A percentile compares a stretch with the other conserved stretches of the same genome.
phyloP scores from a whole-genome alignment of 2,113 vertebrate genomes.

The Melanostigma gelatinosum region DNA sequence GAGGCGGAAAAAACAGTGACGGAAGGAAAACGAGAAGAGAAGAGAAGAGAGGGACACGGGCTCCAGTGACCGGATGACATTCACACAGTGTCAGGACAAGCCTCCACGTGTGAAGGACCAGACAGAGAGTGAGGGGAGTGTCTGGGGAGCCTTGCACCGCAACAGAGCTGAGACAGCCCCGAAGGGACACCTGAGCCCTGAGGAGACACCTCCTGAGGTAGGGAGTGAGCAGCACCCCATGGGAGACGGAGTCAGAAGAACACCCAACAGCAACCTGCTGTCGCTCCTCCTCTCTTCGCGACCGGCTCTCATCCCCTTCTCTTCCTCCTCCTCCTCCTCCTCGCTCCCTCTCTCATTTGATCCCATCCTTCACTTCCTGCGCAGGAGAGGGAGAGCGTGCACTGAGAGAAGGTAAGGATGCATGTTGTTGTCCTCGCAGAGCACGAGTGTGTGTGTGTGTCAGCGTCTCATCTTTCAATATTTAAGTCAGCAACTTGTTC shows the following conservation, averaged over 20 bases:
- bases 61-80: constrained; percentile 61
- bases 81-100: constrained; percentile 60
- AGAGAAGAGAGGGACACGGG: constrained; percentile 2
- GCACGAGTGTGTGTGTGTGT: constrained; percentile 29
- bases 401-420: constrained; percentile 73
- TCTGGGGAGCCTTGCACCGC: constrained; percentile 21
- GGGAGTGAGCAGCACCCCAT: constrained; percentile 49
- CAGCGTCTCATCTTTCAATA: constrained; percentile 62
- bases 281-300: constrained; percentile 75
- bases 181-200: constrained; percentile 67
- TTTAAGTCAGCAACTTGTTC: constrained; percentile 65
- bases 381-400: constrained; percentile 66
- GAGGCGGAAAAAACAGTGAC: constrained; percentile 2
- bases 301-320: constrained; percentile 54
- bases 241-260: constrained; percentile 67
- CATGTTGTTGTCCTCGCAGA: constrained; percentile 66
- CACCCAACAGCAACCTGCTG: constrained; percentile 76
- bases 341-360: constrained; percentile 74
- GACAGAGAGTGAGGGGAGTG: constrained; percentile 23
- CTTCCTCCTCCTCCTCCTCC: constrained; percentile 49
- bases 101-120: constrained; percentile 66
- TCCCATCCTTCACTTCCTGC: constrained; percentile 74
- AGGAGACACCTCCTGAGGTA: constrained; percentile 56
- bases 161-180: constrained; percentile 54
- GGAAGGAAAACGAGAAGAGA: constrained; percentile 16